phyloP scores from a whole-genome alignment of 2,113 vertebrate genomes.

The Prionailurus viverrinus region DNA sequence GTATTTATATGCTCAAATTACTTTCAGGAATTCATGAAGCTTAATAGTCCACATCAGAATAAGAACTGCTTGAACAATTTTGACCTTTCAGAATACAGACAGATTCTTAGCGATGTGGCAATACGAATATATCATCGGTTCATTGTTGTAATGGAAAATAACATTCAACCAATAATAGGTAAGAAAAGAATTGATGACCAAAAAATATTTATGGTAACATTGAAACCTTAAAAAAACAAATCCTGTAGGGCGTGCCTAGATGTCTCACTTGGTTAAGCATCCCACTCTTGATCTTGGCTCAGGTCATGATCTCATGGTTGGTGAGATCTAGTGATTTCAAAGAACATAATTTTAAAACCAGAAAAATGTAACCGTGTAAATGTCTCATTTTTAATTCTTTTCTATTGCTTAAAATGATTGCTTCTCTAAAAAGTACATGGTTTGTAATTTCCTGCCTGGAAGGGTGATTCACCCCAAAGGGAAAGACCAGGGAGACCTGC shows the following conservation, averaged over 20 bases:
- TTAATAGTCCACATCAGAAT: constrained; percentile 93
- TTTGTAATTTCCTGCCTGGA: background rate
- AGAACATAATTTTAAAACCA: constrained; percentile 27
- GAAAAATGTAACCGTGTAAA: background rate
- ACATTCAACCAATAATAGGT: constrained; percentile 94
- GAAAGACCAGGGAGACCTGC: background rate
- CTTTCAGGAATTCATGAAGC: constrained; percentile 94
- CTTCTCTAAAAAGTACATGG: background rate
- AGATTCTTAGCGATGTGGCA: constrained; percentile 96
- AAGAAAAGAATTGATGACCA: constrained; percentile 73
- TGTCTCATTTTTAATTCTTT: constrained; percentile 8
- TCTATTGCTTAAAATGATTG: background rate
- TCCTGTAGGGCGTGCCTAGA: too few relatives aligned
- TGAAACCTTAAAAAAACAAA: background rate
- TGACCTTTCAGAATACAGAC: constrained; percentile 97
- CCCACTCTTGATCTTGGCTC: too few relatives aligned
- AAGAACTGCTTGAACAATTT: constrained; percentile 97
- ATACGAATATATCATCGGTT: constrained; percentile 97
- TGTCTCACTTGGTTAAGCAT: too few relatives aligned
- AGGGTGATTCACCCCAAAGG: background rate
- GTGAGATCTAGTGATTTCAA: background rate
- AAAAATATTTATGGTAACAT: background rate
- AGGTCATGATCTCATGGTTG: too few relatives aligned
- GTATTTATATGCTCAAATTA: constrained; percentile 43
- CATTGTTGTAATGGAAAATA: constrained; percentile 92